Percentiles rank a stretch among this genome's conserved stretches.
phyloP scores from a whole-genome alignment of 2,113 vertebrate genomes.

The Quiscalus mexicanus region DNA sequence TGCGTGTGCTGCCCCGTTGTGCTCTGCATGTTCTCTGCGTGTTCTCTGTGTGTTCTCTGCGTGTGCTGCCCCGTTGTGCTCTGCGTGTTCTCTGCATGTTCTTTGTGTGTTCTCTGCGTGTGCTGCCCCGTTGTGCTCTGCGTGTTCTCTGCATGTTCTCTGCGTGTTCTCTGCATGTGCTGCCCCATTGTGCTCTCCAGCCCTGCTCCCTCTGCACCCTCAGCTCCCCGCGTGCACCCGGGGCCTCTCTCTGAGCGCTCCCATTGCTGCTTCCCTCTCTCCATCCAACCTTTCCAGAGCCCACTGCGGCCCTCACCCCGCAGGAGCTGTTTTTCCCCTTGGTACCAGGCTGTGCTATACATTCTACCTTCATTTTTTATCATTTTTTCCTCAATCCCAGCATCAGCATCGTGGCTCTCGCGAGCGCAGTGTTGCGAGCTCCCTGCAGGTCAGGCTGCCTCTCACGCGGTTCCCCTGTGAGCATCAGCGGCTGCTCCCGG shows the following conservation, averaged over 20 bases:
- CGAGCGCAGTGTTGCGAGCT: fast-evolving
- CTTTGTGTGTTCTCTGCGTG: too few relatives aligned
- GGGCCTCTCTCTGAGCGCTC: neutral
- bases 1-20: too few relatives aligned
- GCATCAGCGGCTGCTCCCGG: fast-evolving
- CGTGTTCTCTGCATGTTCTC: too few relatives aligned
- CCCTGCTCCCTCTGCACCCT: neutral
- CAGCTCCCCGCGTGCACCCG: fast-evolving
- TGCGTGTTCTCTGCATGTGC: neutral
- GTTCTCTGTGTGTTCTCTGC: too few relatives aligned
- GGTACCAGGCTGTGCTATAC: fast-evolving
- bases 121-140: too few relatives aligned
- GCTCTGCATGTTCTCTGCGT: too few relatives aligned
- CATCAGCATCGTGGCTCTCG: neutral
- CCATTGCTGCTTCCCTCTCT: neutral
- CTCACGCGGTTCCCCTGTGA: fast-evolving
- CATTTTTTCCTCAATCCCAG: neutral
- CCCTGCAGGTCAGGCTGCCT: fast-evolving
- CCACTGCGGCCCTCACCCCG: fast-evolving
- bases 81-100: too few relatives aligned
- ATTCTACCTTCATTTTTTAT: neutral
- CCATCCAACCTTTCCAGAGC: neutral
- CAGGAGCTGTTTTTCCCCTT: fast-evolving
- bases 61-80: too few relatives aligned
- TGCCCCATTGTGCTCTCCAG: fast-evolving